phyloP scores from a whole-genome alignment of 2,888 invertebrate genomes.

The Drosophila anceps region DNA sequence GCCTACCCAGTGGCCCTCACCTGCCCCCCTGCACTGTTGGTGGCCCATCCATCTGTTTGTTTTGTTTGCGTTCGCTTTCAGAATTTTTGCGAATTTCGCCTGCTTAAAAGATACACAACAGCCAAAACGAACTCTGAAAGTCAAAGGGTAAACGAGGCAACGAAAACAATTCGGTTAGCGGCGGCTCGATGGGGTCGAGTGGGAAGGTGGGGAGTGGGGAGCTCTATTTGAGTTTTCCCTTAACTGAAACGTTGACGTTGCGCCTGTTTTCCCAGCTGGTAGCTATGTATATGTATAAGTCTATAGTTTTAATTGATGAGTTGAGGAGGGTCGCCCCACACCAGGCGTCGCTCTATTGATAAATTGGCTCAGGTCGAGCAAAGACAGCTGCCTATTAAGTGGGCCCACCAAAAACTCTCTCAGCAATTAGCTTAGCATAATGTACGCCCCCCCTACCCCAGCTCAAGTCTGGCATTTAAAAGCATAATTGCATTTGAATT shows the following conservation, averaged over 20 bases:
- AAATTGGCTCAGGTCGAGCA: constrained; percentile 29
- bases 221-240: constrained; percentile 57
- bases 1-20: constrained; percentile 17
- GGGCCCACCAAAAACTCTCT: not conserved
- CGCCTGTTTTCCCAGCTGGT: constrained; percentile 48
- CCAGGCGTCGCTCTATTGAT: constrained; percentile 52
- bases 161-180: constrained; percentile 60
- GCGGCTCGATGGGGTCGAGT: not conserved
- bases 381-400: constrained; percentile 38
- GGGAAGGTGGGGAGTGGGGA: not conserved
- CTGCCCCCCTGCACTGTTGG: not conserved
- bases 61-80: constrained; percentile 73
- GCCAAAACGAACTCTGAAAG: constrained; percentile 61
- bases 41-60: constrained; percentile 50
- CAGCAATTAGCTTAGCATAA: constrained; percentile 14
- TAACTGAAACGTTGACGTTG: constrained; percentile 46
- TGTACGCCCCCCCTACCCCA: not conserved
- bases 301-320: constrained; percentile 69
- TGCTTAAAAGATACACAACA: constrained; percentile 63
- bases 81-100: constrained; percentile 66
- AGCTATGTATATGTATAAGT: constrained; percentile 43
- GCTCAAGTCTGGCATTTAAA: constrained; percentile 3
- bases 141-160: constrained; percentile 76
- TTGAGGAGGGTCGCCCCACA: constrained; percentile 69
- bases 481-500: constrained; percentile 14